Base-by-base conservation (phyloP, 2,888 invertebrate species). In the Celastrina argiolus region DNA sequence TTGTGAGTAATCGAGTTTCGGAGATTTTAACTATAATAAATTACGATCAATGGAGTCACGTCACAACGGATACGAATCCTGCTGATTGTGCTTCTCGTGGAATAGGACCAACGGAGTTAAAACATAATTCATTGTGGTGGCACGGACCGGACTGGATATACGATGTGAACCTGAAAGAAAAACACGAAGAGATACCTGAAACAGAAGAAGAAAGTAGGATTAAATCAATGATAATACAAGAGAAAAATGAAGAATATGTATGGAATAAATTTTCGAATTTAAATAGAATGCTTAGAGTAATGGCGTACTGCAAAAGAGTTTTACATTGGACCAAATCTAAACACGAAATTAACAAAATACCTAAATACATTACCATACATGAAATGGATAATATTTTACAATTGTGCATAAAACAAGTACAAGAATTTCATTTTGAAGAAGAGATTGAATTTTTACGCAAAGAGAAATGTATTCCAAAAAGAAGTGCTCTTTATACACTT, bases 81-180 rank as follows among this genome's bases (percentile, higher is more conserved):
- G 76, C 75, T 0, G 77, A 78, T 65, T 69, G 67, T 41, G 76
- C 75, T 0, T 75, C 77, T 8, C 66, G 76, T 18, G 75, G 76
- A 6, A 4, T 73, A 8, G 2, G 14, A 8, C 69, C 67, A 6
- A 65, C 69, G 1, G 16, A 36, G 0, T 14, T 22, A 5, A 14
- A 3, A 7, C 10, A 68, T 6, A 5, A 45, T 5, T 18, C 56
- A 1, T 42, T 72, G 31, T 74, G 74, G 73, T 26, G 26, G 3
- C 8, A 59, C 7, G 74, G 72, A n/a, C 74, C 74, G 8, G 10
- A 18, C 7, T 72, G 65, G 66, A 39, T 74, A 56, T 22, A 39
- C 1, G 12, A 65, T 39, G 56, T 31, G 31, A 41, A 2, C 61
- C 65, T 16, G 61, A 66, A 31, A 68, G 45, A 5, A 18, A 56